phyloP scores from a whole-genome alignment of 1,140 invertebrate species.

The Drosophila santomea region DNA sequence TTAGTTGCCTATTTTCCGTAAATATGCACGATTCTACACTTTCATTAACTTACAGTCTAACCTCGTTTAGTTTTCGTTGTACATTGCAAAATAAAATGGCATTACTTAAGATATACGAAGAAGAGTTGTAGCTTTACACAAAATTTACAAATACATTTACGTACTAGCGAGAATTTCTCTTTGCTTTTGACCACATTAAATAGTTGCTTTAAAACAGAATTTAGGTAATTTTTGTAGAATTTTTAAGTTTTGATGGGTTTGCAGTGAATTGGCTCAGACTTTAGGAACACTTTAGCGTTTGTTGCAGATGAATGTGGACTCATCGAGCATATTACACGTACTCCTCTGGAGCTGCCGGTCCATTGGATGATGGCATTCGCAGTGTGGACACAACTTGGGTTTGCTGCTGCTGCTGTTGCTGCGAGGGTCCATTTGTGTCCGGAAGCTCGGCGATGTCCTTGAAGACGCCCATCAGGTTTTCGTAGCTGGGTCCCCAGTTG shows the following conservation, averaged over 20 bases:
- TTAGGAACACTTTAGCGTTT: neutral
- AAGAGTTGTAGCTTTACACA: conserved; percentile 44
- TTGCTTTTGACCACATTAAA: neutral
- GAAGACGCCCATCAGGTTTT: conserved; percentile 97
- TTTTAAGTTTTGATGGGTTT: neutral
- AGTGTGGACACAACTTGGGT: conserved; percentile 85
- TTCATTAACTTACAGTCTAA: conserved; percentile 30
- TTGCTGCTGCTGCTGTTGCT: conserved; percentile 39
- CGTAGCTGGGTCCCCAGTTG: conserved; percentile 98
- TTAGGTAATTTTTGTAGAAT: no score
- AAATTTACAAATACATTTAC: conserved; percentile 46
- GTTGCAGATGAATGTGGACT: neutral
- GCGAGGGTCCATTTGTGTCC: conserved; percentile 88
- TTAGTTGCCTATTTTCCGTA: conserved; percentile 12
- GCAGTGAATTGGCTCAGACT: neutral
- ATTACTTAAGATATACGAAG: conserved; percentile 51
- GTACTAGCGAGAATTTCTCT: neutral
- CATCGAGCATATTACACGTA: conserved; percentile 86
- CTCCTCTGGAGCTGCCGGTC: conserved; percentile 91
- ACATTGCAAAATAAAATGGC: conserved; percentile 75
- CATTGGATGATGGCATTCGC: conserved; percentile 88
- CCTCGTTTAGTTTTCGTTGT: conserved; percentile 60
- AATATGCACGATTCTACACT: conserved; percentile 14
- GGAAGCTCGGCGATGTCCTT: conserved; percentile 98
- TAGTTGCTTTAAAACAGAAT: no score